Conservation (phyloP, 1,140 invertebrate genomes). For the Aphaenogaster rudis region DNA sequence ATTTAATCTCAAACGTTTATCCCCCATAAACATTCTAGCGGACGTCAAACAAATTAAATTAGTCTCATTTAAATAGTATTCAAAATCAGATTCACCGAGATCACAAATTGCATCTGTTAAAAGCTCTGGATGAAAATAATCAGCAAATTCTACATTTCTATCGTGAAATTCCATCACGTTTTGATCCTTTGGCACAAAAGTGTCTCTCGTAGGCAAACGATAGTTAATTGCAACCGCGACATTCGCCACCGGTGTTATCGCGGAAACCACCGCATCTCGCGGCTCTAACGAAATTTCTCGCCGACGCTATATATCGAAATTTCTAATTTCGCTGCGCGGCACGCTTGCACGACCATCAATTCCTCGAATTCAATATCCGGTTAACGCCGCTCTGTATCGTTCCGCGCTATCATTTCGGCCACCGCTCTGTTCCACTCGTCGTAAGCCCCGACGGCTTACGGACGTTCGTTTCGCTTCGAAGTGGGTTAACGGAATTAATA, state of each 20-base stretch:
- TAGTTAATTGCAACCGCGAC: slow-evolving; percentile 1
- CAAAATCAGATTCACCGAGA: neutral
- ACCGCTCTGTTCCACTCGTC: neutral
- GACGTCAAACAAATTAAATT: neutral
- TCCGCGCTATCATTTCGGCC: slow-evolving; percentile 25
- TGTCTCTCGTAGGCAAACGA: neutral
- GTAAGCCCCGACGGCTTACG: slow-evolving; percentile 47
- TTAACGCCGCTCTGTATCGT: slow-evolving; percentile 20
- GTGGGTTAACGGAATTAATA: slow-evolving; percentile 62
- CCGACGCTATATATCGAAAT: slow-evolving; percentile 15
- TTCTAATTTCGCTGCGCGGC: slow-evolving; percentile 33
- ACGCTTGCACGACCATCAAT: slow-evolving; percentile 30
- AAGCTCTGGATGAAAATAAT: neutral
- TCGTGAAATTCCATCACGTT: neutral
- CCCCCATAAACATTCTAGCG: neutral
- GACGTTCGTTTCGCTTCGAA: slow-evolving; percentile 56
- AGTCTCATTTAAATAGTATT: neutral
- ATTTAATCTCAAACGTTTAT: neutral
- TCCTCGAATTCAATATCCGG: slow-evolving; percentile 54
- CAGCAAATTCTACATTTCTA: neutral
- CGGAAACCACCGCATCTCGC: neutral
- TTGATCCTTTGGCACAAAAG: neutral
- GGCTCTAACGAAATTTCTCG: slow-evolving; percentile 33
- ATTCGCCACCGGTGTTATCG: neutral
- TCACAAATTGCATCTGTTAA: neutral